Evolutionary conservation across 92 coral and sea anemone species (phyloP).

Genomic region (Montipora capitata): DNA sequence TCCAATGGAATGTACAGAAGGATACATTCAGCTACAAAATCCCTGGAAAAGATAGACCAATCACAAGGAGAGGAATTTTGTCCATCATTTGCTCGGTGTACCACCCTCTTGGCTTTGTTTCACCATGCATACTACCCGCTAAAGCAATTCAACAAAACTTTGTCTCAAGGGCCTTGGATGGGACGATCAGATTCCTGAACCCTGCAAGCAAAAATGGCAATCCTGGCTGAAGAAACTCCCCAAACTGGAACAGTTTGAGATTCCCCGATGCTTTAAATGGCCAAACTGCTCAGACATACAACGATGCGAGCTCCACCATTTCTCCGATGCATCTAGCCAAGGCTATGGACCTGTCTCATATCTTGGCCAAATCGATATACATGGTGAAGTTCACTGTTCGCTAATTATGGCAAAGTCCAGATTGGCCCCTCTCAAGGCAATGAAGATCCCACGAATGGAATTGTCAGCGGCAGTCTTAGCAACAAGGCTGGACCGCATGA

Average conservation of each 20-base stretch:
- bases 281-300: slow-evolving; percentile 5
- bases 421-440: slow-evolving; percentile 45
- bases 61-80: slow-evolving; percentile 3
- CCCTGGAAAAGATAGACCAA: background rate
- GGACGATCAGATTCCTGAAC: too few species aligned
- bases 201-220: slow-evolving; percentile 18
- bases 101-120: slow-evolving; percentile 48
- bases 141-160: slow-evolving; percentile 48
- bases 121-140: slow-evolving; percentile 40
- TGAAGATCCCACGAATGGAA: slow-evolving; percentile 53
- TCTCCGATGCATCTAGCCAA: slow-evolving; percentile 34
- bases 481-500: slow-evolving; percentile 11
- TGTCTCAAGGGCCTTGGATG: slow-evolving; percentile 17
- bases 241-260: slow-evolving; percentile 22
- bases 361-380: slow-evolving; percentile 5
- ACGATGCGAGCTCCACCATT: slow-evolving; percentile 28
- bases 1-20: background rate
- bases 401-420: slow-evolving; percentile 60
- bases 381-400: slow-evolving; percentile 23
- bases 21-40: background rate
- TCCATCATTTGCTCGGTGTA: slow-evolving; percentile 43
- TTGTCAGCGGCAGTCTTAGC: slow-evolving; percentile 56
- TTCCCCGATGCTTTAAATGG: slow-evolving; percentile 38
- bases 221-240: slow-evolving; percentile 43
- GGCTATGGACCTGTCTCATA: slow-evolving; percentile 44